A percentile compares a stretch with the other conserved stretches of the same genome.
Conservation (phyloP, 1,140 invertebrate genomes). For the Drosophila bipectinata region DNA sequence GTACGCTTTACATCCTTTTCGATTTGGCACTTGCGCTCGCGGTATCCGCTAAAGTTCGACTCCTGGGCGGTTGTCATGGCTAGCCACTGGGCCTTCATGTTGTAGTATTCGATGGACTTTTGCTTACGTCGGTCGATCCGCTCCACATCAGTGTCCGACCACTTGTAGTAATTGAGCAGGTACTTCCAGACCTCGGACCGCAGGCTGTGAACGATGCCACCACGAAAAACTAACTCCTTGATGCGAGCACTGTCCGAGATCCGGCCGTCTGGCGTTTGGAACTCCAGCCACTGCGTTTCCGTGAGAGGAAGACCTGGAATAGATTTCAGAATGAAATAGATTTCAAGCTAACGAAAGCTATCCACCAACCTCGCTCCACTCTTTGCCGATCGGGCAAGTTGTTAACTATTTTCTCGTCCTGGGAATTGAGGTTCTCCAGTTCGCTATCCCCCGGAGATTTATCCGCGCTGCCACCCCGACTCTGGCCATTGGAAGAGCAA, state of each 20-base stretch:
- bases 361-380: conserved; percentile 55
- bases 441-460: conserved; percentile 78
- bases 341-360: not conserved
- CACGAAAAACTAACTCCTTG: conserved; percentile 94
- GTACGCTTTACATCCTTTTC: conserved; percentile 99
- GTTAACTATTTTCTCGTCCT: conserved; percentile 76
- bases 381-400: conserved; percentile 69
- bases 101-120: conserved; percentile 94
- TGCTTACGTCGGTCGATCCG: conserved; percentile 88
- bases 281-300: conserved; percentile 90
- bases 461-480: conserved; percentile 66
- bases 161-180: conserved; percentile 94
- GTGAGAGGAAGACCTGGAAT: conserved; percentile 90
- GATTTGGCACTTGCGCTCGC: conserved; percentile 96
- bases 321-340: no score
- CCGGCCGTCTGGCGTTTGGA: conserved; percentile 91
- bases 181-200: conserved; percentile 97
- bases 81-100: conserved; percentile 98
- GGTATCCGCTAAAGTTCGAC: conserved; percentile 93
- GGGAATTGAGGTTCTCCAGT: conserved; percentile 74
- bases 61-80: conserved; percentile 95
- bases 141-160: conserved; percentile 91
- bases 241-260: conserved; percentile 88
- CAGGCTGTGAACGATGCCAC: conserved; percentile 90
- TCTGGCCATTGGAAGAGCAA: conserved; percentile 64